These are phyloP conservation scores for Napeogenes sylphis DNA, from an alignment of 2,888 invertebrate genomes.

Conservation along the genomic window DNA sequence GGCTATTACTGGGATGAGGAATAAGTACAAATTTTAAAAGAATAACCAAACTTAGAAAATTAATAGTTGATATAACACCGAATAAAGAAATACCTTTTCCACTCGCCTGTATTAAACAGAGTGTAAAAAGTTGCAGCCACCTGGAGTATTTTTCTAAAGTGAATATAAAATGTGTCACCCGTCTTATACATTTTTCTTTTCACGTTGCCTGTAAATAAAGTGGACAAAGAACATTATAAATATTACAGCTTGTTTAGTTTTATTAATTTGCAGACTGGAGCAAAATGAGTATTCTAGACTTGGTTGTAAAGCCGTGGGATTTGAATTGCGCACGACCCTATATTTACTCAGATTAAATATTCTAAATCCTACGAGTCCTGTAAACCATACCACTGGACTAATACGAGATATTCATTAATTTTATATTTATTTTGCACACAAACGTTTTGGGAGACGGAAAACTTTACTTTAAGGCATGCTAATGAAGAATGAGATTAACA, in stretches of 20 bases:
- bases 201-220: constrained; percentile 15
- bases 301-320: not conserved
- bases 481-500: not conserved
- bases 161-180: constrained; percentile 52
- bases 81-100: constrained; percentile 15
- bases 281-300: constrained; percentile 6
- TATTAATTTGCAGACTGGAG: constrained; percentile 11
- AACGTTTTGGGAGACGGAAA: not conserved
- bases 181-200: constrained; percentile 31
- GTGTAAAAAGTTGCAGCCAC: constrained; percentile 23
- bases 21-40: not conserved
- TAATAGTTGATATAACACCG: constrained; percentile 27
- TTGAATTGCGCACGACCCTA: constrained; percentile 1
- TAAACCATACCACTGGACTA: not conserved
- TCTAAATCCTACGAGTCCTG: not conserved
- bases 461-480: not conserved
- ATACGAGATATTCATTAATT: not conserved
- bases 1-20: constrained; percentile 25
- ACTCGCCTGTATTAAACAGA: constrained; percentile 12
- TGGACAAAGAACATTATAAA: constrained; percentile 15
- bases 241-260: constrained; percentile 11
- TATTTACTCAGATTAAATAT: constrained; percentile 1
- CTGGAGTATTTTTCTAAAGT: constrained; percentile 47
- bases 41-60: constrained; percentile 17
- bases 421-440: not conserved